Conservation (phyloP, 2,113 vertebrate genomes). For the Gymnorhina tibicen region DNA sequence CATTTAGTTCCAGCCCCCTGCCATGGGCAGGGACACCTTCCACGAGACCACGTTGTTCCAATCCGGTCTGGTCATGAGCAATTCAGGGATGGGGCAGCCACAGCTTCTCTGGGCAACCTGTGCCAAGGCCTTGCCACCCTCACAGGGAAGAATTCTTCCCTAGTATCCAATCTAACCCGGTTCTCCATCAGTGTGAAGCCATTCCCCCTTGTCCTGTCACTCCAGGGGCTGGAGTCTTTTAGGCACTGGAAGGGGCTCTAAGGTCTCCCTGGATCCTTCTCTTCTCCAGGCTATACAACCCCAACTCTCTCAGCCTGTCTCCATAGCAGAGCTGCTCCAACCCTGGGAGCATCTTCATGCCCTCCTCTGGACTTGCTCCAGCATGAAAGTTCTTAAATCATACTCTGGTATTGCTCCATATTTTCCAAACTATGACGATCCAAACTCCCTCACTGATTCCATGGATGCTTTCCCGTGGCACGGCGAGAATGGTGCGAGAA, state of each 20-base stretch:
- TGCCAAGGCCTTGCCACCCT: background rate
- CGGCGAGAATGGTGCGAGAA: fast-evolving
- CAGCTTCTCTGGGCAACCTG: background rate
- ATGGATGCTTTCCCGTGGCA: fast-evolving
- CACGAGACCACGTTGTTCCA: background rate
- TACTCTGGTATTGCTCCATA: background rate
- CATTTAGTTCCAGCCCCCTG: background rate
- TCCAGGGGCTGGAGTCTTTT: background rate
- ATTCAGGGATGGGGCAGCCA: background rate
- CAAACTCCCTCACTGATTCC: background rate
- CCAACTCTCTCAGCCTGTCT: background rate
- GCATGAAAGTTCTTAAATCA: background rate
- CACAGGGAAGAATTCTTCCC: background rate
- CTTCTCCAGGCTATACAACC: background rate
- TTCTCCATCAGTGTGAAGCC: background rate
- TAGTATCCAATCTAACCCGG: background rate
- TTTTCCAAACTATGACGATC: background rate
- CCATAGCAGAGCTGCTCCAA: background rate
- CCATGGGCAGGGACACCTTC: background rate
- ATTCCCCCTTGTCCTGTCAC: background rate
- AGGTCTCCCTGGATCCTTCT: background rate
- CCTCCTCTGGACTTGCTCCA: background rate
- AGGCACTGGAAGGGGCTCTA: background rate
- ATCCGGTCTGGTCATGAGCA: background rate
- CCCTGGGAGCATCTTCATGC: background rate